Percentiles rank a stretch among this genome's conserved stretches.
These are phyloP conservation scores for Gasterosteus aculeatus DNA, from an alignment of 2,113 vertebrate species.

Conservation along the genomic window DNA sequence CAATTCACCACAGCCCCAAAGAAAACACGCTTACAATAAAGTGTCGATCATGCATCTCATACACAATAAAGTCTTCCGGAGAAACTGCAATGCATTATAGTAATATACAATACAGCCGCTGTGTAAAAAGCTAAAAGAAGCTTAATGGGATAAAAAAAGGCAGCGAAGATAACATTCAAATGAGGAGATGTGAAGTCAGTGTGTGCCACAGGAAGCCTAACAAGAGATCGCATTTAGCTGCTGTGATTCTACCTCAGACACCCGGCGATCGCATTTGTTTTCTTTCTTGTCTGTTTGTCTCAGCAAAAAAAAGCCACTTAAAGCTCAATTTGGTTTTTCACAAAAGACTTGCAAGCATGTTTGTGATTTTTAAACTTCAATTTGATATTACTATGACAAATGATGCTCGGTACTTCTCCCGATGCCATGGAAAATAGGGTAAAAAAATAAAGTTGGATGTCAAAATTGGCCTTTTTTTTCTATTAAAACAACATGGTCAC, in stretches of 20 bases:
- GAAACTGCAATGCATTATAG: slow-evolving; percentile 38
- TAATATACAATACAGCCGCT: slow-evolving; percentile 29
- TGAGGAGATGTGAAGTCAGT: slow-evolving; percentile 27
- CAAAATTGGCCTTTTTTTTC: not conserved
- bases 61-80: slow-evolving; percentile 48
- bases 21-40: slow-evolving; percentile 73
- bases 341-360: not conserved
- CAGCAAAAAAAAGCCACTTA: slow-evolving; percentile 1
- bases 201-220: slow-evolving; percentile 10
- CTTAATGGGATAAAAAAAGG: slow-evolving; percentile 24
- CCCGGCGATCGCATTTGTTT: slow-evolving; percentile 2
- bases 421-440: not conserved
- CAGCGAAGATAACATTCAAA: slow-evolving; percentile 41
- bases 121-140: not conserved
- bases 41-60: slow-evolving; percentile 64
- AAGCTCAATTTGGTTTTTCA: not conserved
- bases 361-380: not conserved
- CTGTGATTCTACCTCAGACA: slow-evolving; percentile 5
- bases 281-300: not conserved
- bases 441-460: not conserved
- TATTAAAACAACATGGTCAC: not conserved
- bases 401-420: not conserved
- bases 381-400: not conserved
- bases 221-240: slow-evolving; percentile 25
- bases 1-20: slow-evolving; percentile 67